phyloP scores from a whole-genome alignment of 2,113 vertebrate species.

The Clarias batrachus region DNA sequence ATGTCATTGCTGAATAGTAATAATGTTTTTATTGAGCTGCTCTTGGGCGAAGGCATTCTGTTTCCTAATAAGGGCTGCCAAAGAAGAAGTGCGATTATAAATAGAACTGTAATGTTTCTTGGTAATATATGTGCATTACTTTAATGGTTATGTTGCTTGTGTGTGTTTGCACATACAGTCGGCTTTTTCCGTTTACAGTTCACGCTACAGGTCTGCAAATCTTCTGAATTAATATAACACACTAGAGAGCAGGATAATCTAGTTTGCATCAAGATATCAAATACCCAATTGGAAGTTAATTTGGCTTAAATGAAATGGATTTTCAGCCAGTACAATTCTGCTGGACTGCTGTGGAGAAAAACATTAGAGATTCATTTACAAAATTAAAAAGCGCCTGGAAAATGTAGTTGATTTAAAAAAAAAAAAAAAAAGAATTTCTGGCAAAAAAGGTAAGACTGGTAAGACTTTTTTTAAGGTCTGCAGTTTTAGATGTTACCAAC shows the following conservation, averaged over 20 bases:
- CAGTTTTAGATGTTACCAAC: not conserved
- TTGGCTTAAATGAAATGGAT: constrained; percentile 39
- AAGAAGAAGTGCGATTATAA: constrained; percentile 59
- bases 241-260: constrained; percentile 19
- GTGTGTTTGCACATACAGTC: constrained; percentile 64
- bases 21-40: constrained; percentile 12
- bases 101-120: constrained; percentile 62
- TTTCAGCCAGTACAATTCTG: not conserved
- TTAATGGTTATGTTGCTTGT: constrained; percentile 59
- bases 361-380: not conserved
- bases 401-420: not conserved
- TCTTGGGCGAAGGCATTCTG: constrained; percentile 44
- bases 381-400: not conserved
- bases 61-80: constrained; percentile 65
- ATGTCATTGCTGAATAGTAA: constrained; percentile 3
- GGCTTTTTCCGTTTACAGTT: constrained; percentile 23
- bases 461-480: not conserved
- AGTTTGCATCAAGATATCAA: constrained; percentile 35
- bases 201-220: constrained; percentile 17
- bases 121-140: constrained; percentile 68
- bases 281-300: constrained; percentile 38
- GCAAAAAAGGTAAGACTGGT: too few species aligned
- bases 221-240: constrained; percentile 12
- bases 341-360: constrained; percentile 6
- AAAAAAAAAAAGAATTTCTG: too few species aligned